phyloP scores from a whole-genome alignment of 2,888 invertebrate genomes.

The Andrena minutula region DNA sequence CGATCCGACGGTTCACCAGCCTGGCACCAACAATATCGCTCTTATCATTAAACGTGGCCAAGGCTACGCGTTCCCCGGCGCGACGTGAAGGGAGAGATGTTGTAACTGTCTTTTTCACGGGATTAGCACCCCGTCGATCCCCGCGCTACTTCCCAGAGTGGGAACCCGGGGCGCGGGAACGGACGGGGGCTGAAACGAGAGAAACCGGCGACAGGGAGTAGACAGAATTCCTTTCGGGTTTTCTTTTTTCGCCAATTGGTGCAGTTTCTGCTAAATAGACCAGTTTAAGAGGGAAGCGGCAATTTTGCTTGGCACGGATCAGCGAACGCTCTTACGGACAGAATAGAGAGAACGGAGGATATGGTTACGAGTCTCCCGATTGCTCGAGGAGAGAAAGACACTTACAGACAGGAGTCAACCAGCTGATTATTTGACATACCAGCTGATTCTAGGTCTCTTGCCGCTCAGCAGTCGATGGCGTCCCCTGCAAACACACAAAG shows the following conservation, averaged over 20 bases:
- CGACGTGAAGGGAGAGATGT: slow-evolving; percentile 7
- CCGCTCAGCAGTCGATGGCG: slow-evolving; percentile 72
- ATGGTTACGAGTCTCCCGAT: slow-evolving; percentile 45
- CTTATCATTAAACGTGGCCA: slow-evolving; percentile 21
- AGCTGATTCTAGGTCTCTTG: slow-evolving; percentile 77
- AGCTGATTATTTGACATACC: slow-evolving; percentile 89
- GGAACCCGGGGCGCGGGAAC: background rate
- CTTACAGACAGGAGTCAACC: slow-evolving; percentile 89
- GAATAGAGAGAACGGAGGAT: slow-evolving; percentile 26
- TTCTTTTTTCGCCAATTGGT: background rate
- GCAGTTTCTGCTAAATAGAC: background rate
- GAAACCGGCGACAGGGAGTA: background rate
- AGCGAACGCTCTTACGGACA: background rate
- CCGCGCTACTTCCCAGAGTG: background rate
- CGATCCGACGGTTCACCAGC: slow-evolving; percentile 89
- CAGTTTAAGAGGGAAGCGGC: background rate
- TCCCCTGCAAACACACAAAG: slow-evolving; percentile 72
- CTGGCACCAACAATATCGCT: slow-evolving; percentile 83
- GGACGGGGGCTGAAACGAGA: background rate
- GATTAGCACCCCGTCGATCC: background rate
- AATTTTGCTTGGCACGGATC: slow-evolving; percentile 12
- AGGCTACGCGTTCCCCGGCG: background rate
- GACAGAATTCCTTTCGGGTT: background rate
- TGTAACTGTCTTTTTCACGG: slow-evolving; percentile 62
- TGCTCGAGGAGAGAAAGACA: slow-evolving; percentile 78